Evolutionary conservation across 2,113 vertebrate genomes (phyloP).

Genomic region (Paralichthys olivaceus): DNA sequence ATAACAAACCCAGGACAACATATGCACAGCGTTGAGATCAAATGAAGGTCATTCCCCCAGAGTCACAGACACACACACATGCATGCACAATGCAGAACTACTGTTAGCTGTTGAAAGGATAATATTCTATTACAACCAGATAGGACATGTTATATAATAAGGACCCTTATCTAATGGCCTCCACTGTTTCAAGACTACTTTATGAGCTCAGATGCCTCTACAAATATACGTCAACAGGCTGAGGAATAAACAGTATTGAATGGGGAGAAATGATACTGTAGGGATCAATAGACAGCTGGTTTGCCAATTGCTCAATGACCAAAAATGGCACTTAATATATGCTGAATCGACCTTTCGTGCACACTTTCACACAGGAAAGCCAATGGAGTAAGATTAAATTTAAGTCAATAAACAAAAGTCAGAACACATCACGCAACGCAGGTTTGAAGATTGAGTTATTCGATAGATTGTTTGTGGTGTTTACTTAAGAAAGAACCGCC

Average conservation of each 20-base stretch:
- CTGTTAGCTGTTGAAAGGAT: conserved; percentile 1
- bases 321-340: conserved; percentile 43
- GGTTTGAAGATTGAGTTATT: neutral
- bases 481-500: neutral
- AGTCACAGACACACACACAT: neutral
- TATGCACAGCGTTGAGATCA: conserved; percentile 4
- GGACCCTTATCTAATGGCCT: conserved; percentile 37
- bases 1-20: neutral
- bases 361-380: neutral
- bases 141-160: conserved; percentile 48
- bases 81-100: neutral
- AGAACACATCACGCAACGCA: neutral
- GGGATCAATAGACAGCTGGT: conserved; percentile 50
- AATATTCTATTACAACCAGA: conserved; percentile 25
- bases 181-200: conserved; percentile 25
- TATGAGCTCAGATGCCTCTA: conserved; percentile 28
- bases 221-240: conserved; percentile 39
- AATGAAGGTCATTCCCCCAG: neutral
- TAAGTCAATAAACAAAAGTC: neutral
- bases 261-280: conserved; percentile 36
- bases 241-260: conserved; percentile 38
- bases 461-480: neutral
- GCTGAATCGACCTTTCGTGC: conserved; percentile 1
- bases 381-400: conserved; percentile 4
- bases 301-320: conserved; percentile 43